Evolutionary conservation across 2,113 vertebrate species (phyloP), one percentile per base, ranked within the genome.

Genomic region (Peromyscus californicus): DNA sequence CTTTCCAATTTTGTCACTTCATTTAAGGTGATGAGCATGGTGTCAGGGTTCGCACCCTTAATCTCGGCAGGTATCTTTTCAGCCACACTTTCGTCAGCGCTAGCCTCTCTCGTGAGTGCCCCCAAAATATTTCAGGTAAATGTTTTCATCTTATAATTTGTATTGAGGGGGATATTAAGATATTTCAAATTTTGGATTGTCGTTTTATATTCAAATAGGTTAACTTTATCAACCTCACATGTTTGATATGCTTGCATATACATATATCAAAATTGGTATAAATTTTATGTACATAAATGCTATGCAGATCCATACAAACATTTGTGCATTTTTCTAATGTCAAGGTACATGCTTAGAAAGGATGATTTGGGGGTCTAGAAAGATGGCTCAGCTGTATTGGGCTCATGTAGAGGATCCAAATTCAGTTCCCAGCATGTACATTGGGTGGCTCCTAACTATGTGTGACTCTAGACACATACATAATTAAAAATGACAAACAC

Each of bases 61-160:
- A 99, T 99, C 98, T 99, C 99, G 91, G 99, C 99, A 90, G 99
- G 99, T 39, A 99, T 99, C 98, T 99, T 99, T 98, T 99, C 99
- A 70, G 99, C 99, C 59, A 99, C 99, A 0, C 98, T 99, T 48
- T 99, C 99, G 54, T 99, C 99, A 63, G 99, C 99, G n/a, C 98
- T 99, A 98, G 99, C 99, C 57, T 99, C 99, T 51, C 99, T 99
- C 92, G 99, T 99, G 98, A 99, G 99, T 70, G 99, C 99, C 8
- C 99, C 99, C 4, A 99, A 99, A 98, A 99, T 99, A 89, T 99
- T 99, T 96, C 99, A 99, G 99, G 99, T 99, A 98, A 98, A 98
- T 84, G 76, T 96, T 94, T 97, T 93, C 10, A 79, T 15, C 54
- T 54, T 78, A 51, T 0, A 75, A 33, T 1, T 42, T 63, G 95